These are phyloP conservation scores for Dorcus hopei DNA, from an alignment of 2,888 invertebrate genomes.

Conservation along the genomic window DNA sequence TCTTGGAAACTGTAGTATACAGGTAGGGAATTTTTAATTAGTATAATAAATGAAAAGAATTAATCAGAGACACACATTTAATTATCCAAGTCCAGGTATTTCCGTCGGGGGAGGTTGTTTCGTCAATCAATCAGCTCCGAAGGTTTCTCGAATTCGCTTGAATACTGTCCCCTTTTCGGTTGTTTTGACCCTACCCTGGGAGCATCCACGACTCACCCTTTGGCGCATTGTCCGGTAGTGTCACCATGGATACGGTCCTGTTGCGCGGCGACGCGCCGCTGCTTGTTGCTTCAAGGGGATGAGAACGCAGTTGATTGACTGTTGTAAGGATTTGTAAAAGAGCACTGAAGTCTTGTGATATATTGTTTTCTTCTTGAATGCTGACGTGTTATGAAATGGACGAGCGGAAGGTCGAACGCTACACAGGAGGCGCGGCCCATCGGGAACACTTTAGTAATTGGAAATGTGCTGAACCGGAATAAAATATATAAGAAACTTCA, in stretches of 20 bases:
- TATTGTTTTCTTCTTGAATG: constrained; percentile 29
- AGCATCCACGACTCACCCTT: constrained; percentile 22
- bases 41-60: constrained; percentile 1
- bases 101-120: constrained; percentile 11
- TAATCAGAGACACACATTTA: constrained; percentile 34
- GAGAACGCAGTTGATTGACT: constrained; percentile 24
- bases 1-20: background rate
- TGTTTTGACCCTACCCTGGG: constrained; percentile 17
- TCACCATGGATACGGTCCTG: constrained; percentile 27
- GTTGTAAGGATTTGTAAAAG: constrained; percentile 26
- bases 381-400: constrained; percentile 38
- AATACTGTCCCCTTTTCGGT: constrained; percentile 1
- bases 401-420: constrained; percentile 35
- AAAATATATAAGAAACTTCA: constrained; percentile 46
- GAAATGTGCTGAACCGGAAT: constrained; percentile 46
- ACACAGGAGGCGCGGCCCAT: constrained; percentile 23
- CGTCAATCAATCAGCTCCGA: constrained; percentile 17
- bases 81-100: constrained; percentile 28
- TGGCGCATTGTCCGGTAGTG: constrained; percentile 24
- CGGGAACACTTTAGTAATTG: constrained; percentile 45
- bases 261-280: constrained; percentile 26
- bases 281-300: constrained; percentile 28
- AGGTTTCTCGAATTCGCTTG: constrained; percentile 11
- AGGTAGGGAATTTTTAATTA: background rate
- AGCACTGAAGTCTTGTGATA: constrained; percentile 20